These are phyloP conservation scores for Noctua comes DNA, from an alignment of 2,888 invertebrate species.

Conservation along the genomic window DNA sequence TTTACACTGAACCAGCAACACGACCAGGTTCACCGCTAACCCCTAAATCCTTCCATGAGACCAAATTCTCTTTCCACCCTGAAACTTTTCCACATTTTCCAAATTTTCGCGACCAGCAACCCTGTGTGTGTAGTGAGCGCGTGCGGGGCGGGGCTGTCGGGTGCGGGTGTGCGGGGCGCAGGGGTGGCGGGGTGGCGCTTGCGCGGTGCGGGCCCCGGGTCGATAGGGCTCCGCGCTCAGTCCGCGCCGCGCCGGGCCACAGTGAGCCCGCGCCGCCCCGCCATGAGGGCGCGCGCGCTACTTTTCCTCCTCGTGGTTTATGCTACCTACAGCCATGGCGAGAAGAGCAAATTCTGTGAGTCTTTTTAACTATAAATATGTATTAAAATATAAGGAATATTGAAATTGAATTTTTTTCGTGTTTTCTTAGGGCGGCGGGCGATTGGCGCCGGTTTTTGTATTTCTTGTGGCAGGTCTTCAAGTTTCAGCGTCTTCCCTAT, in stretches of 20 bases:
- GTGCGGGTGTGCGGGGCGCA: constrained; percentile 34
- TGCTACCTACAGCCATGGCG: constrained; percentile 81
- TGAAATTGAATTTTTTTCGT: not conserved
- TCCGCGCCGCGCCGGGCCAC: constrained; percentile 80
- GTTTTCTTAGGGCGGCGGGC: constrained; percentile 2
- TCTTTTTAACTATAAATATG: constrained; percentile 59
- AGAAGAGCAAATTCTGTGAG: constrained; percentile 91
- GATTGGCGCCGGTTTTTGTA: constrained; percentile 48
- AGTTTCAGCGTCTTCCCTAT: constrained; percentile 29
- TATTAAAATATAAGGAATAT: not conserved
- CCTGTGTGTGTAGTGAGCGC: constrained; percentile 45
- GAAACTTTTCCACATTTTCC: constrained; percentile 34
- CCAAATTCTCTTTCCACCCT: not conserved
- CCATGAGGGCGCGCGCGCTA: constrained; percentile 86
- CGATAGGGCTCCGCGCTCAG: constrained; percentile 73
- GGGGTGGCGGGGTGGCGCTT: constrained; percentile 54
- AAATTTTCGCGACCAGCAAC: constrained; percentile 54
- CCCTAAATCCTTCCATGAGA: not conserved
- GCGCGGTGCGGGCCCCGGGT: constrained; percentile 64
- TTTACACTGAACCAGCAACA: not conserved
- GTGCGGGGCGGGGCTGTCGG: constrained; percentile 59
- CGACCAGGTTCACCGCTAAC: not conserved
- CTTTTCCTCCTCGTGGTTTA: constrained; percentile 80
- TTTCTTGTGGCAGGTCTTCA: constrained; percentile 26
- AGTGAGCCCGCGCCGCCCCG: constrained; percentile 85